Base-by-base conservation (phyloP, 1,140 invertebrate species). In the Episyrphus balteatus region DNA sequence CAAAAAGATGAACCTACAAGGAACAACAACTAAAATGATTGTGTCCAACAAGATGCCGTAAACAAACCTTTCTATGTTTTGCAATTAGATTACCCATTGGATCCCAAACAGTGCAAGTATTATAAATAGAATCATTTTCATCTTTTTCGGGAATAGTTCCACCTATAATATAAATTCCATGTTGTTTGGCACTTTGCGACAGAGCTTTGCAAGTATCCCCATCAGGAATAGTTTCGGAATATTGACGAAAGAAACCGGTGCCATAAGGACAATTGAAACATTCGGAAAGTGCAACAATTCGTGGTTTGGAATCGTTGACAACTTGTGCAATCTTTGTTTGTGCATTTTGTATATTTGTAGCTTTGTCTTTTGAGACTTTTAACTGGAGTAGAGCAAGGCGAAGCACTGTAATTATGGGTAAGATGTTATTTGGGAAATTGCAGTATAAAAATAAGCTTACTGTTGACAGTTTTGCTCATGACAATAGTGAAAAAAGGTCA, bases 211-310 rank as follows among this genome's bases (percentile, higher is more conserved):
- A 79, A 1, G 89, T 90, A 50, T 80, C 76, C 1, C 88, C 89
- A 49, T 71, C 66, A 0, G 90, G 89, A 26, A 96, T 82, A 15
- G 66, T 59, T 70, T 96, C 92, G 0, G 92, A 86, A 72, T 94
- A 94, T 58, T 92, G 76, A 2, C 59, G 53, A 41, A 64, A 61
- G 47, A 62, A 75, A 68, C 74, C 75, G 30, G 87, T 88, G 51
- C 92, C 92, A 72, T 95, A 96, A 0, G 92, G 91, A 26, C 84
- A 90, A 70, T 95, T 96, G 57, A 95, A 97, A 60, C 91, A 95
- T 74, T 97, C 92, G 1, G 92, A 91, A 12, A 96, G 62, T 1
- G 81, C 81, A 13, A 95, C 75, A 19, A 97, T 57, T 36, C 86
- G 75, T 1, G 89, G 87, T 14, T 85, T 80, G 44, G 80, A 73